Percentiles rank a stretch among this genome's conserved stretches.
phyloP scores from a whole-genome alignment of 2,113 vertebrate genomes.

The Aegithalos caudatus region DNA sequence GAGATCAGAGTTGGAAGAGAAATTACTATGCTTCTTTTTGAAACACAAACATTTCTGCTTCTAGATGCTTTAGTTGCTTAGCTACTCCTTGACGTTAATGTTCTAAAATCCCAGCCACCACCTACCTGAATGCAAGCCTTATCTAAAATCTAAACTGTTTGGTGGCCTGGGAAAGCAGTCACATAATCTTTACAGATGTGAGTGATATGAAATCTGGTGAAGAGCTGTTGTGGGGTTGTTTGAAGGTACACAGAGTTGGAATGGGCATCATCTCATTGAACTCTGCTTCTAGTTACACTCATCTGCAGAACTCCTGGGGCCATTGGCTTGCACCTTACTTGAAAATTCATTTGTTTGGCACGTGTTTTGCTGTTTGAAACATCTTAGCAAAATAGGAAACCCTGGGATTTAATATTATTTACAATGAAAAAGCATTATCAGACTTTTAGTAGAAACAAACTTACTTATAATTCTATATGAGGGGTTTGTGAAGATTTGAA shows the following conservation, averaged over 20 bases:
- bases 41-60: not conserved
- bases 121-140: not conserved
- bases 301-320: not conserved
- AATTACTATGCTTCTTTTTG: slow-evolving; percentile 13
- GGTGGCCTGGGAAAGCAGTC: not conserved
- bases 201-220: not conserved
- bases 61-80: slow-evolving; percentile 12
- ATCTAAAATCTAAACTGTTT: not conserved
- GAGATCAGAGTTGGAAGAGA: not conserved
- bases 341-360: not conserved
- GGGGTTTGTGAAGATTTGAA: not conserved
- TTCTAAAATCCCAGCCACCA: not conserved
- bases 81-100: not conserved
- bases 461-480: not conserved
- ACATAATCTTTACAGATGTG: not conserved
- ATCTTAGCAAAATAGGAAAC: not conserved
- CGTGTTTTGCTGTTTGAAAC: not conserved
- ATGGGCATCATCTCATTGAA: not conserved
- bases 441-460: not conserved
- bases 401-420: not conserved
- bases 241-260: not conserved
- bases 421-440: not conserved
- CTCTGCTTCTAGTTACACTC: not conserved
- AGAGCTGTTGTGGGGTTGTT: not conserved
- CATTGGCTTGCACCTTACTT: not conserved